Conservation (phyloP, 2,113 vertebrate species). For the Chelonoidis abingdonii region DNA sequence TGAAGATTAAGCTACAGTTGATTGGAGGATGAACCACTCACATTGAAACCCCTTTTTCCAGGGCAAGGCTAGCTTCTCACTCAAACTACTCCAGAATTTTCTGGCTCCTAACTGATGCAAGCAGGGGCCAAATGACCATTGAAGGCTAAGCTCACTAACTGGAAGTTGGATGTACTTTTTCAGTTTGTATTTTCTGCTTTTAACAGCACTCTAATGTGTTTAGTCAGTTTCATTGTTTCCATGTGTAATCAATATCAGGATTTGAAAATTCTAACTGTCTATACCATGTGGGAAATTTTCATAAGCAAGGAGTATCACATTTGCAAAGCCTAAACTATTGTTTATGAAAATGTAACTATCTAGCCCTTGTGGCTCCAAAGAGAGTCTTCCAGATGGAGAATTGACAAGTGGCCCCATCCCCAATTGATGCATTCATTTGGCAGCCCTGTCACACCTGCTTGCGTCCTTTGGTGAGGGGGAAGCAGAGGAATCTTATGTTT, state of each 20-base stretch:
- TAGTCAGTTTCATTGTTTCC: not conserved
- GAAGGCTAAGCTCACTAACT: not conserved
- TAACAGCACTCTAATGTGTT: not conserved
- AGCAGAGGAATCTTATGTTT: not conserved
- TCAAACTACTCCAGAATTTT: not conserved
- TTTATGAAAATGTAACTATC: not conserved
- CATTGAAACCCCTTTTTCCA: not conserved
- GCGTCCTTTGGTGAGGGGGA: not conserved
- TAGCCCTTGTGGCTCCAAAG: not conserved
- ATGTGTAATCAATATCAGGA: not conserved
- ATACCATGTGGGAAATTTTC: not conserved
- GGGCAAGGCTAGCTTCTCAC: not conserved
- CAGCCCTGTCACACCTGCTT: not conserved
- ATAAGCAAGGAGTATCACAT: too few relatives aligned
- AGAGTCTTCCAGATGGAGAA: not conserved
- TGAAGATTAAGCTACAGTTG: not conserved
- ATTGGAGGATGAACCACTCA: not conserved
- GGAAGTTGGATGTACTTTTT: not conserved
- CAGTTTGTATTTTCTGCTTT: not conserved
- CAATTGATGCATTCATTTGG: not conserved
- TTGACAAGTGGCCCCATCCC: not conserved
- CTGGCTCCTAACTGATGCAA: not conserved
- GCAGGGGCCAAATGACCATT: not conserved
- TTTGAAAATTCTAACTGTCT: not conserved
- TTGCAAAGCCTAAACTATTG: not conserved